These are phyloP conservation scores for Planococcus citri DNA, from an alignment of 1,140 invertebrate species.

Conservation along the genomic window DNA sequence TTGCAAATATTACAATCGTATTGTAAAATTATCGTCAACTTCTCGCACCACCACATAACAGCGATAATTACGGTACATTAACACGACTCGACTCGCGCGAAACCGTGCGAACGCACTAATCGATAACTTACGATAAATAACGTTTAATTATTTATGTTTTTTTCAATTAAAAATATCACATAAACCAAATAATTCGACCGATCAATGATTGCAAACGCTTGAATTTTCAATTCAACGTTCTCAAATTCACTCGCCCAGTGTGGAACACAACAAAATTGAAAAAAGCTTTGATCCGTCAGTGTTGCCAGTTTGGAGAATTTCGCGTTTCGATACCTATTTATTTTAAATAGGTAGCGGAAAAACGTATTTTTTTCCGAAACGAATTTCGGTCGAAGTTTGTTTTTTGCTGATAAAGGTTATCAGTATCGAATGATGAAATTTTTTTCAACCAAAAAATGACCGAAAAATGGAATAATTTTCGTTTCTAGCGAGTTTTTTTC, in stretches of 20 bases:
- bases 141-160: neutral
- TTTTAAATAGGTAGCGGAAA: no score
- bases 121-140: neutral
- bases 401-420: no score
- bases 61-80: neutral
- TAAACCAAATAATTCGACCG: neutral
- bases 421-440: no score
- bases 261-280: neutral
- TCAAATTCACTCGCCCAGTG: neutral
- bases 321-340: no score
- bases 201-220: conserved; percentile 3
- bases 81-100: neutral
- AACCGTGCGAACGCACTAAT: neutral
- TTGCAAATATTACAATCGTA: neutral
- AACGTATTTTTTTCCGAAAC: no score
- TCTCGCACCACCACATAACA: neutral
- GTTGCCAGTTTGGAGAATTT: neutral
- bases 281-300: neutral
- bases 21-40: neutral
- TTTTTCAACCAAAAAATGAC: no score
- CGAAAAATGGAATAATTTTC: no score
- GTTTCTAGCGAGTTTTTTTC: no score
- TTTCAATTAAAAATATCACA: neutral
- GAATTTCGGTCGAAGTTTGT: no score
- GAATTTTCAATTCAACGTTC: conserved; percentile 3